Base-by-base conservation (phyloP, 2,888 invertebrate species). In the Spilosoma lubricipeda region DNA sequence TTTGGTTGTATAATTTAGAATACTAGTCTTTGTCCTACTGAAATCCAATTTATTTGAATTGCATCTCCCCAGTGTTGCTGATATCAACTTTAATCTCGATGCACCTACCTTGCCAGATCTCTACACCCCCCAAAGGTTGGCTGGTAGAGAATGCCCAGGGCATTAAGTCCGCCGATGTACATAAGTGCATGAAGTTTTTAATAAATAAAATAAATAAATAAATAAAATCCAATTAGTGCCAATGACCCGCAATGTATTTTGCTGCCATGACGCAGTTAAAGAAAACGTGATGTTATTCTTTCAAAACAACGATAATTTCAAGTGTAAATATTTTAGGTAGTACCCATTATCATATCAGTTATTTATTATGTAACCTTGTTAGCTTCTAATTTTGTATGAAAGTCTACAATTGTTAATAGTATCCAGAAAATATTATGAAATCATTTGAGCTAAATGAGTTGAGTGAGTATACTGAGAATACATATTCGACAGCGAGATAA, bases 281-380 rank as follows among this genome's bases (percentile, higher is more conserved):
- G 27, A 30, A 13, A 11, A 48, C 45, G 30, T 30, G 45, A 18
- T 45, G 45, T 45, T 67, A 20, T 30, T 67, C 15, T 48, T 67
- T 48, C 45, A 48, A 67, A 67, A 67, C 67, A 67, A 67, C 20
- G 42, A 48, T 30, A 67, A 67, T 30, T 48, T 67, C 30, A 67
- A 67, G 9, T 30, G 20, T 67, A 67, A 67, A 67, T 67, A 67
- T 30, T 67, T 15, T 67, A 45, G 67, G 20, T 23, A 48, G 20
- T 20, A 30, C 23, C 30, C 20, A 20, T 48, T 67, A 67, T 67
- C 45, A 33, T 67, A 67, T 67, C 48, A 33, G 67, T 20, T 18
- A 48, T 67, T 67, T 48, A 23, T 48, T 67, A 67, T 23, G 48
- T 48, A 67, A 48, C 13, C 1, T 63, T 30, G 33, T 48, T 8